Conservation (phyloP, 2,113 vertebrate genomes). For the Megaceryle torquata region DNA sequence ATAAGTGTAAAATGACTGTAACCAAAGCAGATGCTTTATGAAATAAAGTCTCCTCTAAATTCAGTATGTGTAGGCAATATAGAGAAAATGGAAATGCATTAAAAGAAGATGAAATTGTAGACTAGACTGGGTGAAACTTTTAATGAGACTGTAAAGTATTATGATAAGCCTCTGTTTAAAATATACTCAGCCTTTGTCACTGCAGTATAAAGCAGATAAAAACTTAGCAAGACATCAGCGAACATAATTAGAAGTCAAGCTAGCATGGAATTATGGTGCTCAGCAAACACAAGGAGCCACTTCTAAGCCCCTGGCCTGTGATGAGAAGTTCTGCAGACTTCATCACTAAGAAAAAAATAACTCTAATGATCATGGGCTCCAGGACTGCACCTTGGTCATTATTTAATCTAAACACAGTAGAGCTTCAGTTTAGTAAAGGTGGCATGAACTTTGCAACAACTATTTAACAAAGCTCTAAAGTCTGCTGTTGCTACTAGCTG, state of each 20-base stretch:
- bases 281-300: background rate
- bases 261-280: background rate
- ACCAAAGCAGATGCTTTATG: slow-evolving; percentile 52
- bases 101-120: slow-evolving; percentile 54
- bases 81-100: slow-evolving; percentile 56
- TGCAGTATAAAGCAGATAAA: background rate
- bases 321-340: background rate
- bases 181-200: background rate
- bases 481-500: background rate
- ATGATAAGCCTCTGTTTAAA: slow-evolving; percentile 43
- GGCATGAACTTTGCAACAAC: background rate
- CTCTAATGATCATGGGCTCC: background rate
- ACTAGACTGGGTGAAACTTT: slow-evolving; percentile 44
- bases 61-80: slow-evolving; percentile 6
- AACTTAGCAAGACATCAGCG: background rate
- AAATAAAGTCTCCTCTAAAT: slow-evolving; percentile 52
- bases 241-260: slow-evolving; percentile 27
- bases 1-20: slow-evolving; percentile 53
- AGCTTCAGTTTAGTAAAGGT: background rate
- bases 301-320: background rate
- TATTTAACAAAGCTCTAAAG: background rate
- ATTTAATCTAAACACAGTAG: background rate
- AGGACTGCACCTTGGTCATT: background rate
- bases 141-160: slow-evolving; percentile 67
- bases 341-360: background rate